These are phyloP conservation scores for Nothobranchius kuhntae DNA, from an alignment of 2,113 vertebrate species.

Conservation along the genomic window DNA sequence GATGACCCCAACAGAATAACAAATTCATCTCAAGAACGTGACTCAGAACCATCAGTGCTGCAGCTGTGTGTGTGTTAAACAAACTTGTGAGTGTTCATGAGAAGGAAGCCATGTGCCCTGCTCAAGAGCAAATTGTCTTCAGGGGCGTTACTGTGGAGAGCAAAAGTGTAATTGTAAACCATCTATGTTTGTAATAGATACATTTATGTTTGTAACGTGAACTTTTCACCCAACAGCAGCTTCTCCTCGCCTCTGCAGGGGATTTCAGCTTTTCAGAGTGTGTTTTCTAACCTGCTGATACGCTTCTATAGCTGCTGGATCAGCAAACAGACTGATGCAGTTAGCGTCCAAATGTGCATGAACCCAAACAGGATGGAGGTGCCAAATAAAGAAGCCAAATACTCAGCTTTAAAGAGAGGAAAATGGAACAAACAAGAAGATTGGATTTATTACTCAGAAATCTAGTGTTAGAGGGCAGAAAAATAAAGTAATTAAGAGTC, in stretches of 20 bases:
- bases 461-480: too few species aligned
- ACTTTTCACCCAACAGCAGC: constrained; percentile 9
- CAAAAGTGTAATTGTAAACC: neutral
- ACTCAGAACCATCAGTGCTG: neutral
- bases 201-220: neutral
- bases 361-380: neutral
- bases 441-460: too few species aligned
- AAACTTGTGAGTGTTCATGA: constrained; percentile 7
- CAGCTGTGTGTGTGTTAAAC: constrained; percentile 8
- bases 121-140: neutral
- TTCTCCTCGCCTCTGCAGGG: neutral
- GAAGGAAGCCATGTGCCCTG: neutral
- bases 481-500: too few species aligned
- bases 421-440: too few species aligned
- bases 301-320: neutral
- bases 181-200: neutral
- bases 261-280: neutral
- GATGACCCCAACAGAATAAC: neutral
- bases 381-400: too few species aligned
- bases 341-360: neutral
- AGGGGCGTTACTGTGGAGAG: neutral
- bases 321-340: constrained; percentile 1
- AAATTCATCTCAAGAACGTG: neutral
- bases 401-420: too few species aligned
- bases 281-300: neutral